Percentiles rank a stretch among this genome's conserved stretches.
Evolutionary conservation across 2,113 vertebrate genomes (phyloP).

Genomic region (Rhipidura dahli): DNA sequence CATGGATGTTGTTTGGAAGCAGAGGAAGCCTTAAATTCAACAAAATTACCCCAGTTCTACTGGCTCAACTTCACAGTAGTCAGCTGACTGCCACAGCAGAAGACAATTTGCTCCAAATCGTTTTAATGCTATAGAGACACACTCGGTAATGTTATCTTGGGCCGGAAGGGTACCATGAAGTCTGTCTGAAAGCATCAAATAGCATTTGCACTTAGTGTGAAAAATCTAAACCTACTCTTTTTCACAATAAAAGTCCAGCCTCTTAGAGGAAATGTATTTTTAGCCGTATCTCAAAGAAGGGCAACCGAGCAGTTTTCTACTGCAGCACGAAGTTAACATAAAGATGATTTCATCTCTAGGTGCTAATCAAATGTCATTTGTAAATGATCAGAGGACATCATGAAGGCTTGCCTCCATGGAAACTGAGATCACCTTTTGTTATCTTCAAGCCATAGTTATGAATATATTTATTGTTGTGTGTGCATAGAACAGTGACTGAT

Average conservation of each 20-base stretch:
- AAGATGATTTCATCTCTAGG: background rate
- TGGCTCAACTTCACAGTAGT: background rate
- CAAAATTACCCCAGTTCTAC: background rate
- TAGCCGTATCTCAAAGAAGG: background rate
- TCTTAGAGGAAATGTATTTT: conserved; percentile 1
- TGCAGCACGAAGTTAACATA: background rate
- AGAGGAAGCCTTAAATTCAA: background rate
- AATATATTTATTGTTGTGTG: background rate
- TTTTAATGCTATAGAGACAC: background rate
- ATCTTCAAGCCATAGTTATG: background rate
- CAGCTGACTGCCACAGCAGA: background rate
- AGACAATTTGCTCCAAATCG: background rate
- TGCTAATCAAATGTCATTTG: conserved; percentile 11
- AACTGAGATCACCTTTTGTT: conserved; percentile 1
- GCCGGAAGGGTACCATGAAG: background rate
- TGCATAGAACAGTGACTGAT: background rate
- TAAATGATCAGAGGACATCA: background rate
- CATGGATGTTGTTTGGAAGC: background rate
- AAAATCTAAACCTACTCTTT: background rate
- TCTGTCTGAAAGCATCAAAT: background rate
- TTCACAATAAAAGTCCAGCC: background rate
- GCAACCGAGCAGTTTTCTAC: background rate
- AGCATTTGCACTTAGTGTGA: background rate
- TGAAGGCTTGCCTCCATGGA: background rate
- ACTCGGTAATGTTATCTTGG: background rate